Base-by-base conservation (phyloP, 1,140 invertebrate species). In the Anoplolepis gracilipes region DNA sequence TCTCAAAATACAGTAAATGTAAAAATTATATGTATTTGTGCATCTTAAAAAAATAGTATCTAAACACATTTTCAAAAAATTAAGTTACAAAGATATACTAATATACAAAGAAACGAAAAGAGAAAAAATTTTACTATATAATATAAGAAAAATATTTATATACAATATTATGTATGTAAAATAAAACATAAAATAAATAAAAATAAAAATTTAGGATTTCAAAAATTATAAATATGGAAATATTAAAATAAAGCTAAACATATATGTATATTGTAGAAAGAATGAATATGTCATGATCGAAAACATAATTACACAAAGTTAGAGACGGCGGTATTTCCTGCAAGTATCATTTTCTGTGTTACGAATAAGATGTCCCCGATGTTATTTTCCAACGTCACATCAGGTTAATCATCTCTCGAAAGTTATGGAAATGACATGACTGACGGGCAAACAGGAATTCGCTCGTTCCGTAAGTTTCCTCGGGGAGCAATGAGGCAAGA, bases 331-430 rank as follows among this genome's bases (percentile, higher is more conserved):
- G 53, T 76, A 13, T 79, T 62, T 75, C 25, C n/a, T 53, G 42
- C 76, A 53, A 70, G 36, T 85, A 72, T 73, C 22, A 59, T 86
- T 42, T 53, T 88, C 77, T 30, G 46, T 30, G 57, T 33, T 10
- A 22, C 7, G 88, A 89, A 85, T 70, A 87, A 87, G 85, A 89
- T 79, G 85, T 67, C 87, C 73, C 76, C 82, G 39, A 85, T 90
- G 91, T 92, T 93, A 93, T 93, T 94, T 93, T 94, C 93, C 94
- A 92, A 92, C 91, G 93, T 94, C 94, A 91, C 92, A 92, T 91
- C 91, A 92, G 92, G 92, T 94, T 95, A 94, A 95, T 94, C 94
- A 93, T 94, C 92, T 86, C 85, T 72, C 78, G 87, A 72, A 93
- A 93, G 92, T 93, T 92, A 88, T 85, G 87, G 87, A 67, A 91